Conservation (phyloP, 92 coral and sea anemone genomes). For the Nematostella vectensis region DNA sequence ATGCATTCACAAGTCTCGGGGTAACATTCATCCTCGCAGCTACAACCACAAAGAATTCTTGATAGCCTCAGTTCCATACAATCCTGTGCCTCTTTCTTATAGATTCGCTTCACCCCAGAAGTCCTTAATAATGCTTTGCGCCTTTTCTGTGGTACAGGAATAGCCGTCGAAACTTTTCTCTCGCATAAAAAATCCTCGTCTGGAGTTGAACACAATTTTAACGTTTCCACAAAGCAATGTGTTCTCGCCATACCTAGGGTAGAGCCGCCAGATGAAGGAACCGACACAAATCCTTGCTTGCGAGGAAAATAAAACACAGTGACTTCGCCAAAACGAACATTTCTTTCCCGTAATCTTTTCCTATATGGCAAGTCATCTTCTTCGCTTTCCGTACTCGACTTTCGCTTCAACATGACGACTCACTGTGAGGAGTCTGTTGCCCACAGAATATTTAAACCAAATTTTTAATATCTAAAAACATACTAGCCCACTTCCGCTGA, state of each 20-base stretch:
- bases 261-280: slow-evolving; percentile 90
- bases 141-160: slow-evolving; percentile 69
- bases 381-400: slow-evolving; percentile 38
- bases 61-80: slow-evolving; percentile 81
- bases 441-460: not conserved
- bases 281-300: slow-evolving; percentile 84
- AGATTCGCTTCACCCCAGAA: slow-evolving; percentile 76
- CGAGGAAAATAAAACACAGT: slow-evolving; percentile 83
- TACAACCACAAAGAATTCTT: slow-evolving; percentile 88
- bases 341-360: slow-evolving; percentile 38
- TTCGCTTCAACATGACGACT: slow-evolving; percentile 54
- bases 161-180: slow-evolving; percentile 33
- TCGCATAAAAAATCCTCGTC: slow-evolving; percentile 14
- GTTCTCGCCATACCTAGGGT: slow-evolving; percentile 89
- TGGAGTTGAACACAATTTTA: slow-evolving; percentile 8
- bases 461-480: not conserved
- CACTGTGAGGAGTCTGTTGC: slow-evolving; percentile 1
- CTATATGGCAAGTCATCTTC: slow-evolving; percentile 21
- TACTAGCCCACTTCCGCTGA: slow-evolving; percentile 5
- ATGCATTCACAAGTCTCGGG: slow-evolving; percentile 90
- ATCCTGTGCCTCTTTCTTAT: slow-evolving; percentile 69
- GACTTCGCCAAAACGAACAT: slow-evolving; percentile 73
- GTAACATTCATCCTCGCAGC: slow-evolving; percentile 82
- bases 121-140: slow-evolving; percentile 62
- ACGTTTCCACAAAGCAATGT: slow-evolving; percentile 65